These are phyloP conservation scores for Rhinoderma darwinii DNA, from an alignment of 2,113 vertebrate genomes.

Conservation along the genomic window DNA sequence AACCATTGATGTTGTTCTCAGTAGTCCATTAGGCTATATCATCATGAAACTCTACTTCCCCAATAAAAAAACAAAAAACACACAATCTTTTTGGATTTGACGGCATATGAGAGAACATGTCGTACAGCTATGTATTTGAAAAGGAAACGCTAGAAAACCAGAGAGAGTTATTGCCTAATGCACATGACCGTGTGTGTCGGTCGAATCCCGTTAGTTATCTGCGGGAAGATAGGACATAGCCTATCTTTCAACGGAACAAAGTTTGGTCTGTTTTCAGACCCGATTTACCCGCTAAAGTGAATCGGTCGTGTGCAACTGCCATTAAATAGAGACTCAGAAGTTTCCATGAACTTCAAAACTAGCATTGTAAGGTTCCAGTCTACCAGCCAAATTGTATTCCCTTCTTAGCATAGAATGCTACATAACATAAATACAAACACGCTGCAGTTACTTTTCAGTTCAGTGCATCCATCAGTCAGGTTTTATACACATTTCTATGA, in stretches of 20 bases:
- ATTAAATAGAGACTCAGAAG: neutral
- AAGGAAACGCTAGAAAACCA: neutral
- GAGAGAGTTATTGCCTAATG: too few species aligned
- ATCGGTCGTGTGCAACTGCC: too few species aligned
- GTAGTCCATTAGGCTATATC: neutral
- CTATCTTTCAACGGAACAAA: too few species aligned
- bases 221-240: too few species aligned
- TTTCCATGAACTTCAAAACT: neutral
- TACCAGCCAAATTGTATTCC: neutral
- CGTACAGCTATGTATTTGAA: neutral
- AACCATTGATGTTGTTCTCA: neutral
- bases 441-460: neutral
- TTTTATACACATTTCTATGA: neutral
- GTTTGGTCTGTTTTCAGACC: too few species aligned
- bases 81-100: neutral
- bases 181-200: too few species aligned
- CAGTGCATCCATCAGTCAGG: neutral
- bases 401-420: neutral
- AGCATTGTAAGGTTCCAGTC: neutral
- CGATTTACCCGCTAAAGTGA: too few species aligned
- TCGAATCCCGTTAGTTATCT: too few species aligned
- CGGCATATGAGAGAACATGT: neutral
- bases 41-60: too few species aligned
- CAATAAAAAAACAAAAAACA: too few species aligned
- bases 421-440: neutral